Conservation (phyloP, 2,888 invertebrate genomes). For the Latrodectus hesperus region DNA sequence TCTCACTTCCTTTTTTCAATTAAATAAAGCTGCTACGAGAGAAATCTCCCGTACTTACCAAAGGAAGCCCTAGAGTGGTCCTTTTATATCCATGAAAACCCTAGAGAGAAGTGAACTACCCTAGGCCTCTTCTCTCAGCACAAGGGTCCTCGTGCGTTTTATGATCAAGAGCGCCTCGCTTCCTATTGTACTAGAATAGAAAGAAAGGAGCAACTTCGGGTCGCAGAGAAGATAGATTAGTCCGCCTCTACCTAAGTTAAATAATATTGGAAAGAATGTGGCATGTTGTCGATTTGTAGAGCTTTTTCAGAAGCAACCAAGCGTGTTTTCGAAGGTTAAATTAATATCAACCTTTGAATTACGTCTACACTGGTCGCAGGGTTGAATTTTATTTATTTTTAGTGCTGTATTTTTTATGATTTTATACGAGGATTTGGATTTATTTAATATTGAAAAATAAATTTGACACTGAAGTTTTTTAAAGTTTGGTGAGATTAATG, state of each 20-base stretch:
- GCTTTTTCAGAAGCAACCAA: no score
- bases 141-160: constrained; percentile 41
- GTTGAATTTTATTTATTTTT: no score
- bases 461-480: no score
- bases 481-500: no score
- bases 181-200: constrained; percentile 43
- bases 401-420: no score
- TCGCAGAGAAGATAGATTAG: constrained; percentile 55
- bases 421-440: no score
- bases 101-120: constrained; percentile 64
- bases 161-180: constrained; percentile 43
- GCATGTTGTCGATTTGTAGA: no score
- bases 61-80: constrained; percentile 50
- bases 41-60: constrained; percentile 22
- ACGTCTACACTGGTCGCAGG: no score
- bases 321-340: no score
- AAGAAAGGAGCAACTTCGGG: constrained; percentile 44
- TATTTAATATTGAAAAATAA: no score
- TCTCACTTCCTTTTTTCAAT: constrained; percentile 56
- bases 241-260: constrained; percentile 5
- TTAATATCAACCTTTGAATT: no score
- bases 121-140: constrained; percentile 14
- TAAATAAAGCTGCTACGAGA: constrained; percentile 46
- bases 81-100: constrained; percentile 48
- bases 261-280: not conserved